Percentiles rank a stretch among this genome's conserved stretches.
Evolutionary conservation across 2,113 vertebrate species (phyloP).

Genomic region (Cygnus buccinator): DNA sequence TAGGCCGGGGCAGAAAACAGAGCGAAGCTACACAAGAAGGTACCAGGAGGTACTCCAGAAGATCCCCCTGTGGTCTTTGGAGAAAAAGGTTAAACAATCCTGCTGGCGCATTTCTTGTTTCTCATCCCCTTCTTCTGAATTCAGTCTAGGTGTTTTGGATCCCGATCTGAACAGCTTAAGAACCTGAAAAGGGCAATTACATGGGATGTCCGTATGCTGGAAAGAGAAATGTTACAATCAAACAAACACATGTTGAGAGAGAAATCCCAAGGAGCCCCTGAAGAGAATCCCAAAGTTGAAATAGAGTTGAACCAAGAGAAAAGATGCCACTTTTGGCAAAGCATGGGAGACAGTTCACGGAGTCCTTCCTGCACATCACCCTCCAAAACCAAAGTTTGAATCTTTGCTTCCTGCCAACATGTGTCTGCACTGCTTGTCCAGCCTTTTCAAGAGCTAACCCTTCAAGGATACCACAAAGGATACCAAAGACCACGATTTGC

Average conservation of each 20-base stretch:
- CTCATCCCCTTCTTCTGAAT: background rate
- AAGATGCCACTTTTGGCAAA: background rate
- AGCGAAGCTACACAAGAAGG: background rate
- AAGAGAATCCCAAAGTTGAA: background rate
- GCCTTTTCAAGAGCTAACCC: background rate
- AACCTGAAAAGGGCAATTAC: background rate
- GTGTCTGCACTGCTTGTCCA: background rate
- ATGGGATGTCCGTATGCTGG: background rate
- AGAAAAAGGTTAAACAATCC: background rate
- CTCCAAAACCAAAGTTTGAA: background rate
- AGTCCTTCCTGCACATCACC: background rate
- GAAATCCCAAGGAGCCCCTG: background rate
- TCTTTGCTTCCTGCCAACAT: background rate
- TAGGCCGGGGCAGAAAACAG: background rate
- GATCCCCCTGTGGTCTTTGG: background rate
- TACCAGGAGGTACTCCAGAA: background rate
- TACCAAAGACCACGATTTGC: background rate
- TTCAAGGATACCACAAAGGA: background rate
- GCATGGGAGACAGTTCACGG: background rate
- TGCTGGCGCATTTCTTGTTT: background rate
- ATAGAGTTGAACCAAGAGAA: background rate
- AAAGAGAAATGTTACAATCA: background rate
- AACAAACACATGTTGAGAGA: background rate
- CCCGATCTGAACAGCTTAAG: background rate
- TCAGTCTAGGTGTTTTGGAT: background rate